These are phyloP conservation scores for Gadus macrocephalus DNA, from an alignment of 2,113 vertebrate genomes.

Conservation along the genomic window DNA sequence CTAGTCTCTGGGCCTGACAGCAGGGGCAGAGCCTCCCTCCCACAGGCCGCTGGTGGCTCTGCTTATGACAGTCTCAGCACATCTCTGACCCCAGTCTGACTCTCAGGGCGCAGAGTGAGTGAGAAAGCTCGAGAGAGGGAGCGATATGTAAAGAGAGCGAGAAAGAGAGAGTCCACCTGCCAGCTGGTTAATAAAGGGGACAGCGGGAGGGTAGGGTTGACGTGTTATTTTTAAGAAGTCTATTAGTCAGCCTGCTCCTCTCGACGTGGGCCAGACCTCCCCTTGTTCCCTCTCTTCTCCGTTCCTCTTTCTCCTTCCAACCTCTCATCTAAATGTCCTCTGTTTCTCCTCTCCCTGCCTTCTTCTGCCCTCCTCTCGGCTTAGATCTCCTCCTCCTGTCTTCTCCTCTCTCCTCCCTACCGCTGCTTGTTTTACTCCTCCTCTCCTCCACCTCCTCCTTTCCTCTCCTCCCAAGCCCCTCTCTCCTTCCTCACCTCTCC, in stretches of 20 bases:
- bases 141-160: too few relatives aligned
- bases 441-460: too few relatives aligned
- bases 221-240: too few relatives aligned
- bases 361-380: background rate
- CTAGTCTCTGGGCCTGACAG: conserved; percentile 10
- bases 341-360: too few relatives aligned
- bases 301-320: too few relatives aligned
- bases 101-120: too few relatives aligned
- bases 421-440: too few relatives aligned
- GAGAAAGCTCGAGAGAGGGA: too few relatives aligned
- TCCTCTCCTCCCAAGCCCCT: conserved; percentile 13
- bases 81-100: conserved; percentile 13
- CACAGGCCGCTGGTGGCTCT: conserved; percentile 23
- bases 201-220: conserved; percentile 41
- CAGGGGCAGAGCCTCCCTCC: conserved; percentile 22
- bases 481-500: background rate
- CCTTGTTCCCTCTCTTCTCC: too few relatives aligned
- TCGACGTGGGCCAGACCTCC: too few relatives aligned
- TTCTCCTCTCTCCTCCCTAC: background rate
- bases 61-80: conserved; percentile 57
- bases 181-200: conserved; percentile 66
- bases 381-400: conserved; percentile 11
- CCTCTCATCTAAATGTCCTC: too few relatives aligned
- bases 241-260: too few relatives aligned
- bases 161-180: conserved; percentile 50